These are phyloP conservation scores for Lycaon pictus DNA, from an alignment of 2,113 vertebrate species.

Conservation along the genomic window DNA sequence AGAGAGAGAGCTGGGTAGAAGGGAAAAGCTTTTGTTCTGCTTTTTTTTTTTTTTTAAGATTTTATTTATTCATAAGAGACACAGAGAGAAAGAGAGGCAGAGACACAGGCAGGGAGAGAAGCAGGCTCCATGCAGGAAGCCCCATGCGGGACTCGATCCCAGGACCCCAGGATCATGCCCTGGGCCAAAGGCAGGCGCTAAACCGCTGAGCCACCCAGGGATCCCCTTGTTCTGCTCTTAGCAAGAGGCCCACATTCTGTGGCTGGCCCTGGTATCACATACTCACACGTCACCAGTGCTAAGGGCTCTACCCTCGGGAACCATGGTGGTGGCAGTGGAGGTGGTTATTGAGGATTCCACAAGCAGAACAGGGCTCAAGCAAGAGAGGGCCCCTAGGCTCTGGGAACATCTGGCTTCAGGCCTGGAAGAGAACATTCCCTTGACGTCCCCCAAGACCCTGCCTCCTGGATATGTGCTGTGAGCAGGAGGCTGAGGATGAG, in stretches of 20 bases:
- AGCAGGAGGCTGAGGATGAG: neutral
- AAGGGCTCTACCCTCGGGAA: neutral
- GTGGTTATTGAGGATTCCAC: neutral
- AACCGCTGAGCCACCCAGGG: too few species aligned
- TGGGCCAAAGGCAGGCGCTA: too few species aligned
- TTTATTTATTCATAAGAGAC: too few species aligned
- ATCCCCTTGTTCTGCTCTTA: neutral
- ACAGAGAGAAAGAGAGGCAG: too few species aligned
- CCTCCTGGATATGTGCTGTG: fast-evolving
- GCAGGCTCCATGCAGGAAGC: too few species aligned
- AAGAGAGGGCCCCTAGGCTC: neutral
- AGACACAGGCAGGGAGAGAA: too few species aligned
- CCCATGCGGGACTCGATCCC: too few species aligned
- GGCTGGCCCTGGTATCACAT: neutral
- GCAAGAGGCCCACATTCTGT: neutral
- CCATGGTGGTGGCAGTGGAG: neutral
- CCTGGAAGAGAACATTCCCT: neutral
- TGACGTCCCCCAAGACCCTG: neutral
- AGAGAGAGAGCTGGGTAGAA: neutral
- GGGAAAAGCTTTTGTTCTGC: neutral
- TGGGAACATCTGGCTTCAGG: neutral
- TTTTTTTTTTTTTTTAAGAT: too few species aligned
- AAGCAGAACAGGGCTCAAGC: neutral
- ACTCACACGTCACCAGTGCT: too few species aligned
- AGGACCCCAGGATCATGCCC: too few species aligned